phyloP scores from a whole-genome alignment of 2,113 vertebrate genomes.

The Microcebus ravelobensis region DNA sequence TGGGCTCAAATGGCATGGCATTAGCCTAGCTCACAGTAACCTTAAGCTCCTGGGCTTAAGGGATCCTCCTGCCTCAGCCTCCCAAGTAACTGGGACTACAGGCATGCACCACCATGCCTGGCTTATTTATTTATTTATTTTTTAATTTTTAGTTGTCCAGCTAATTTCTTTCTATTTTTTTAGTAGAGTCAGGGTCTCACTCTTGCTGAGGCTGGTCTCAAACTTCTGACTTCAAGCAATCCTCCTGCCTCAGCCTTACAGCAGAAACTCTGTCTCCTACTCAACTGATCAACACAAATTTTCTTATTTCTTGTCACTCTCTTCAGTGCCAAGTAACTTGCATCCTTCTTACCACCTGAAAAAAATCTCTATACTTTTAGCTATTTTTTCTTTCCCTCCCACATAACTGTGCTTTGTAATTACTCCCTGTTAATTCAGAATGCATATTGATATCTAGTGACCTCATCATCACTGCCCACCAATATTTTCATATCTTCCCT shows the following conservation, averaged over 20 bases:
- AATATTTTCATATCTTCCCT: not conserved
- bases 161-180: too few species aligned
- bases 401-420: not conserved
- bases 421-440: not conserved
- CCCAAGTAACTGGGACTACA: too few species aligned
- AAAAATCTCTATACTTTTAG: not conserved
- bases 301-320: not conserved
- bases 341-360: not conserved
- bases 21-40: too few species aligned
- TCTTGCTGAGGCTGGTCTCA: too few species aligned
- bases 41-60: too few species aligned
- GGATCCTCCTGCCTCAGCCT: too few species aligned
- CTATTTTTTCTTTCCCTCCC: not conserved
- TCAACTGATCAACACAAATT: not conserved
- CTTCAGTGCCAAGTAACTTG: not conserved
- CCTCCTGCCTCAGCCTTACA: not conserved
- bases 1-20: too few species aligned
- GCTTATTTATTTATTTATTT: too few species aligned
- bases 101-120: too few species aligned
- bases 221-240: too few species aligned
- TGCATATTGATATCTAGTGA: not conserved
- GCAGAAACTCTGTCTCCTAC: not conserved
- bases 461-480: not conserved
- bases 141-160: too few species aligned
- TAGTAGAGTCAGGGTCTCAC: too few species aligned